These are phyloP conservation scores for Drosophila cardini DNA, from an alignment of 1,140 invertebrate species.

Conservation along the genomic window DNA sequence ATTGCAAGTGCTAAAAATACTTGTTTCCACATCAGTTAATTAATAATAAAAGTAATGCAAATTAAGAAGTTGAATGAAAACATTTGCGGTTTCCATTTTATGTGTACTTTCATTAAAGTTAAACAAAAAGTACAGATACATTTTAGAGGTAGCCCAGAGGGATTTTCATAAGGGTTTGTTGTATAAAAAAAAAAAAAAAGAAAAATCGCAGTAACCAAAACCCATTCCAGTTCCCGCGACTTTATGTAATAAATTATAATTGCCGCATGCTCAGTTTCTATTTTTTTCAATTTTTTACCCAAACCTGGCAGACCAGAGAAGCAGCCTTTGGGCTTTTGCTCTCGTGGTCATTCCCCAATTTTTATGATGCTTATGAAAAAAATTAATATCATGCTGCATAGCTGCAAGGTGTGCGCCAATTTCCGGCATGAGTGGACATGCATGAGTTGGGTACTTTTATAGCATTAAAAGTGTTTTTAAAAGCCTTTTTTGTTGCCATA, in stretches of 20 bases:
- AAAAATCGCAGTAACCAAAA: conserved; percentile 43
- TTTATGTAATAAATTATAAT: conserved; percentile 78
- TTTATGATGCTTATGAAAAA: conserved; percentile 65
- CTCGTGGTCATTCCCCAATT: conserved; percentile 54
- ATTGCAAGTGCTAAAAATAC: too few relatives aligned
- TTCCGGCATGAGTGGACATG: conserved; percentile 67
- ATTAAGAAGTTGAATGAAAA: not conserved
- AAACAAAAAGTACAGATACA: conserved; percentile 35
- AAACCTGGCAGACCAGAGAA: conserved; percentile 6
- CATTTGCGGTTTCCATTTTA: conserved; percentile 10
- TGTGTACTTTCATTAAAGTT: conserved; percentile 30
- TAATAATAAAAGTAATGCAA: conserved; percentile 15
- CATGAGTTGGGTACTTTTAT: conserved; percentile 35
- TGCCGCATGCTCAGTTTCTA: conserved; percentile 62
- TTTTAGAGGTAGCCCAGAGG: conserved; percentile 14
- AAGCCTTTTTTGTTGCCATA: conserved; percentile 5
- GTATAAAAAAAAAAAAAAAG: not conserved
- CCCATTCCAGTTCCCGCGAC: conserved; percentile 61
- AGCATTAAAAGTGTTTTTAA: conserved; percentile 33
- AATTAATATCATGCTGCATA: conserved; percentile 64
- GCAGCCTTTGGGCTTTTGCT: conserved; percentile 34
- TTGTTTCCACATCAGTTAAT: conserved; percentile 9
- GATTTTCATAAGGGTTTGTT: not conserved
- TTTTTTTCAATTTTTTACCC: conserved; percentile 16
- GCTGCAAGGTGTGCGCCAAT: conserved; percentile 79